Evolutionary conservation across 2,888 invertebrate species (phyloP).

Genomic region (Meteorus colon): DNA sequence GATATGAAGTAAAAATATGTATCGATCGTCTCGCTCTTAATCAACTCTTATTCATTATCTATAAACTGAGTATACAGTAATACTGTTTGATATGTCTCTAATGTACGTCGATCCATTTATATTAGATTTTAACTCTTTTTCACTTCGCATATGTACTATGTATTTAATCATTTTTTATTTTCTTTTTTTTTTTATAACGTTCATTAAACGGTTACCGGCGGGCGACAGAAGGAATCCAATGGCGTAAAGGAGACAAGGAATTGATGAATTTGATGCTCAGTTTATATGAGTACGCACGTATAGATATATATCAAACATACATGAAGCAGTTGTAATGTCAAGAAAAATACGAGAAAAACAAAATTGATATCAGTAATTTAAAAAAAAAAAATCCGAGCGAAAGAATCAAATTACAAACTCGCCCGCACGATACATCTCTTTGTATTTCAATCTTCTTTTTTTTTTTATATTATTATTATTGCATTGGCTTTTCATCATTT

Average conservation of each 20-base stretch:
- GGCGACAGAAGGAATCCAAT: constrained; percentile 60
- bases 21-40: constrained; percentile 53
- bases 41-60: constrained; percentile 57
- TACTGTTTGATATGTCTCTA: constrained; percentile 73
- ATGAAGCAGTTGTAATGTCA: background rate
- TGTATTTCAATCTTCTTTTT: constrained; percentile 48
- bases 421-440: constrained; percentile 57
- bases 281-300: constrained; percentile 3
- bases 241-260: constrained; percentile 38
- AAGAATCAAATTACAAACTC: constrained; percentile 47
- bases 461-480: constrained; percentile 63
- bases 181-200: constrained; percentile 42
- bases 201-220: constrained; percentile 56
- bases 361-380: constrained; percentile 9
- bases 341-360: constrained; percentile 17
- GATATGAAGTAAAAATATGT: constrained; percentile 68
- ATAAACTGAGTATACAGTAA: constrained; percentile 69
- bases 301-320: constrained; percentile 10
- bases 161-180: constrained; percentile 21
- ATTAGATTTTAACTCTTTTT: constrained; percentile 49
- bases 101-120: constrained; percentile 63
- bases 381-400: constrained; percentile 26
- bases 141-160: constrained; percentile 16
- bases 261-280: constrained; percentile 43
- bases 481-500: constrained; percentile 70